Conservation (phyloP, 2,888 invertebrate species). For the Dugesia japonica region DNA sequence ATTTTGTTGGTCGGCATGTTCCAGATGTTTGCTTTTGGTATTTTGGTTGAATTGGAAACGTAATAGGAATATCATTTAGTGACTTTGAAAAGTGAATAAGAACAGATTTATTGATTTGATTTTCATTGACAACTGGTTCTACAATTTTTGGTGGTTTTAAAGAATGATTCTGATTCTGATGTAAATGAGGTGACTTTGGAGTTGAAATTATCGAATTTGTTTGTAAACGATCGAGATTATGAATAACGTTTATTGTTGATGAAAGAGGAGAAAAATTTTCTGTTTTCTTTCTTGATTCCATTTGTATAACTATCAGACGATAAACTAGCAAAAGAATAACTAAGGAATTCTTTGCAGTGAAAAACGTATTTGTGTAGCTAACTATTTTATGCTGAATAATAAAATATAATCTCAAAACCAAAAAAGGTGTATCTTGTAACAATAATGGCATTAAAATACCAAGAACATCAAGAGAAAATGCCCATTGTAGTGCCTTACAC, state of each 20-base stretch:
- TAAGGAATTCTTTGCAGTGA: constrained; percentile 74
- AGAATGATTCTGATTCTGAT: too few species aligned
- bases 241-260: background rate
- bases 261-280: background rate
- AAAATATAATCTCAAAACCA: constrained; percentile 65
- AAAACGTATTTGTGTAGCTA: constrained; percentile 87
- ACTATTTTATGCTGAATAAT: constrained; percentile 73
- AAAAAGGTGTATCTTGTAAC: constrained; percentile 67
- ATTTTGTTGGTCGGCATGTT: background rate
- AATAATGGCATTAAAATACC: constrained; percentile 73
- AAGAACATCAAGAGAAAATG: constrained; percentile 68
- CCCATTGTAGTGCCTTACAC: constrained; percentile 45
- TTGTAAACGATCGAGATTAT: background rate
- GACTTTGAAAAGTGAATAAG: background rate
- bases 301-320: constrained; percentile 53
- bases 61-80: background rate
- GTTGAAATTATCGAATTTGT: background rate
- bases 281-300: background rate
- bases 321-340: constrained; percentile 73
- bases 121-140: too few species aligned
- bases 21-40: background rate
- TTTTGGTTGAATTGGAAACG: background rate
- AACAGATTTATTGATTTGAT: too few species aligned
- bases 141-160: too few species aligned
- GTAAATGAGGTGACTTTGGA: background rate